Percentiles rank a stretch among this genome's conserved stretches.
phyloP scores from a whole-genome alignment of 2,888 invertebrate genomes.

The Leptinotarsa haldemani region DNA sequence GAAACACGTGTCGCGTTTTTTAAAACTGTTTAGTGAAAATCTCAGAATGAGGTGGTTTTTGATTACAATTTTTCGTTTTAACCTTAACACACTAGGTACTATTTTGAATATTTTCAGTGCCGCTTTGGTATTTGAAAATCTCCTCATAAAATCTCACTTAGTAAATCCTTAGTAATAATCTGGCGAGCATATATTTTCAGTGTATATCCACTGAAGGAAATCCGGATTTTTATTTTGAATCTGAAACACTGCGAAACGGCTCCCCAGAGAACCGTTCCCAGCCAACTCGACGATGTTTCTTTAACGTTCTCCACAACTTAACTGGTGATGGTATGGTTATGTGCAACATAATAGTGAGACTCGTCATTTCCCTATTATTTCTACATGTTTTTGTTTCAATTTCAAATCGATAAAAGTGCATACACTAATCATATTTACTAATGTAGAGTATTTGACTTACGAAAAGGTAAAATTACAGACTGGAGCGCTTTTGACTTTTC shows the following conservation, averaged over 20 bases:
- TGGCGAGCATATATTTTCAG: constrained; percentile 41
- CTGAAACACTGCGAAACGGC: constrained; percentile 50
- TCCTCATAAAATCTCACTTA: not conserved
- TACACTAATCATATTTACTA: too few species aligned
- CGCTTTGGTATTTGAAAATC: too few species aligned
- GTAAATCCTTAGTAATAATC: not conserved
- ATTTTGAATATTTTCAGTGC: too few species aligned
- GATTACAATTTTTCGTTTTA: too few species aligned
- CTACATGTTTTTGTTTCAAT: not conserved
- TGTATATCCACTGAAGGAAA: constrained; percentile 43
- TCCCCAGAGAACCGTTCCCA: constrained; percentile 58
- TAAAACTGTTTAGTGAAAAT: too few species aligned
- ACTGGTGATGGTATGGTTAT: constrained; percentile 48
- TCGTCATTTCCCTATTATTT: not conserved
- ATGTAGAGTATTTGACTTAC: too few species aligned
- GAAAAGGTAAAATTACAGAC: too few species aligned
- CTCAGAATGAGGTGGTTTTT: too few species aligned
- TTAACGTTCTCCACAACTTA: constrained; percentile 56
- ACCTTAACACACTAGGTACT: too few species aligned
- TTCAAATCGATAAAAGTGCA: too few species aligned
- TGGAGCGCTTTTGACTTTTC: too few species aligned
- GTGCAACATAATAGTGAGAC: not conserved
- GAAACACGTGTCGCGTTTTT: too few species aligned
- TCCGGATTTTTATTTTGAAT: constrained; percentile 39
- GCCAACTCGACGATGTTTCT: constrained; percentile 58